Evolutionary conservation across 2,113 vertebrate genomes (phyloP).

Genomic region (Macquaria ambigua): DNA sequence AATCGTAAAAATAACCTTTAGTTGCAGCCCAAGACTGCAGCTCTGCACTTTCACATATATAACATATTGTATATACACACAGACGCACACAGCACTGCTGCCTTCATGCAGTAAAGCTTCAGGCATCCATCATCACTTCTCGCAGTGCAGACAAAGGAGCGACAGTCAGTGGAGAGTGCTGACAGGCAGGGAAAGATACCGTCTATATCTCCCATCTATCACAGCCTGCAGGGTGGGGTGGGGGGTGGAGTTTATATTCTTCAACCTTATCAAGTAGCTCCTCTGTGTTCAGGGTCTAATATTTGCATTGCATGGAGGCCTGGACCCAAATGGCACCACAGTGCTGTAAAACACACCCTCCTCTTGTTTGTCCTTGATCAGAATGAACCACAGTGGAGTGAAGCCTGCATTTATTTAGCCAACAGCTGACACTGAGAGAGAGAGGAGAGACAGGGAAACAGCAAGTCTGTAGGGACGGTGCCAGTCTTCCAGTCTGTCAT

Average conservation of each 20-base stretch:
- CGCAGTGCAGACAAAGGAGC: conserved; percentile 54
- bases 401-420: conserved; percentile 58
- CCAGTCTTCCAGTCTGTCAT: conserved; percentile 57
- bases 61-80: not conserved
- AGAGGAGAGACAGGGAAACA: conserved; percentile 12
- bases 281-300: conserved; percentile 35
- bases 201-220: conserved; percentile 49
- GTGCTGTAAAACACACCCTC: conserved; percentile 41
- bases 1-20: conserved; percentile 11
- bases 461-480: conserved; percentile 43
- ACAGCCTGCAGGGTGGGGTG: not conserved
- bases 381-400: conserved; percentile 43
- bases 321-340: conserved; percentile 29
- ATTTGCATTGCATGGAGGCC: conserved; percentile 41
- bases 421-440: conserved; percentile 45
- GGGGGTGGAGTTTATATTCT: conserved; percentile 8
- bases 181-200: conserved; percentile 49
- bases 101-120: conserved; percentile 27
- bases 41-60: not conserved
- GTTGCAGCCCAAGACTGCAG: not conserved
- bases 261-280: conserved; percentile 32
- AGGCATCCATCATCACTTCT: conserved; percentile 63
- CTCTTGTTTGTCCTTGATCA: conserved; percentile 58
- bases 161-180: conserved; percentile 43
- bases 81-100: conserved; percentile 43